These are phyloP conservation scores for Gymnocheta viridis DNA, from an alignment of 2,888 invertebrate genomes.

Conservation along the genomic window DNA sequence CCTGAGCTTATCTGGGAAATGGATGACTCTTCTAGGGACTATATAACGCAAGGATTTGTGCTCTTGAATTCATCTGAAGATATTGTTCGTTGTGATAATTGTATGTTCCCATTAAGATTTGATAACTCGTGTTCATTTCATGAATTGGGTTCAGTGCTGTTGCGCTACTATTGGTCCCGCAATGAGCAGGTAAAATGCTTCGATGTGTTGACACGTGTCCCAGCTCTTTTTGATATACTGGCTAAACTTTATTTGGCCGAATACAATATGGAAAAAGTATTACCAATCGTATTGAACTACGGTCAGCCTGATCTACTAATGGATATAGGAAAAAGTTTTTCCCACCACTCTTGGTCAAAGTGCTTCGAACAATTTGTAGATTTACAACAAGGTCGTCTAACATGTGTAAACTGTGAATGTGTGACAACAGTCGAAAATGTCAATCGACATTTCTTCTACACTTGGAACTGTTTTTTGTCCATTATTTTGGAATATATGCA, in stretches of 20 bases:
- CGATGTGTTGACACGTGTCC: constrained; percentile 79
- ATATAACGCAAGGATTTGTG: constrained; percentile 80
- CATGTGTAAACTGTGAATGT: constrained; percentile 80
- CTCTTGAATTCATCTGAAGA: constrained; percentile 77
- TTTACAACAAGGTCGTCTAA: constrained; percentile 79
- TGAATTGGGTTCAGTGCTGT: constrained; percentile 78
- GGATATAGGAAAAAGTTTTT: constrained; percentile 78
- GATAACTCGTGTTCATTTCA: constrained; percentile 80
- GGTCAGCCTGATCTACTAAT: constrained; percentile 79
- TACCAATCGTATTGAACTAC: constrained; percentile 80
- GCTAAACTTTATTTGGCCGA: constrained; percentile 81
- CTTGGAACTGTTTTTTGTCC: constrained; percentile 81
- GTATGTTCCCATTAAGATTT: constrained; percentile 80
- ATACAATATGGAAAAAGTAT: constrained; percentile 79
- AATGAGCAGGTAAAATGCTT: constrained; percentile 81
- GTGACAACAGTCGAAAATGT: constrained; percentile 77
- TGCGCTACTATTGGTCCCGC: constrained; percentile 82
- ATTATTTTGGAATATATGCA: constrained; percentile 79
- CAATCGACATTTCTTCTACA: constrained; percentile 80
- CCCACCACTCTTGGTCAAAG: constrained; percentile 78
- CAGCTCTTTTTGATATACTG: constrained; percentile 79
- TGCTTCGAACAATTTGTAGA: constrained; percentile 81
- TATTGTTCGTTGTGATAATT: constrained; percentile 79
- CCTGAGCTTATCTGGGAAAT: constrained; percentile 82
- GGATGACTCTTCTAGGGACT: constrained; percentile 80